These are phyloP conservation scores for Gnathonemus longibarbis DNA, from an alignment of 2,113 vertebrate genomes.

Conservation along the genomic window DNA sequence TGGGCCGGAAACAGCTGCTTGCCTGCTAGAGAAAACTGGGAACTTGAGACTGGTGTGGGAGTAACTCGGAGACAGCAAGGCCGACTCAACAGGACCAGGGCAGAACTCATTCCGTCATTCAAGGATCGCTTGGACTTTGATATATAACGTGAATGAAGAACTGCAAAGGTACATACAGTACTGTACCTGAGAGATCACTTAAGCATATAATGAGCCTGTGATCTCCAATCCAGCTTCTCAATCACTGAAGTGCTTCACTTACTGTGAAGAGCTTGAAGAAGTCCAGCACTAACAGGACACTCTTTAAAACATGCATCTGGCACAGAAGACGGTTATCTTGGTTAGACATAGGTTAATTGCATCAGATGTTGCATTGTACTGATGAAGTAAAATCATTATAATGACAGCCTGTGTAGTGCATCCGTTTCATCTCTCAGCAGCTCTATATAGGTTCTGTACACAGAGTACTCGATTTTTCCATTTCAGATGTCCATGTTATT, in stretches of 20 bases:
- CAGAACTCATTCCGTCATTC: slow-evolving; percentile 54
- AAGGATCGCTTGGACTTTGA: slow-evolving; percentile 60
- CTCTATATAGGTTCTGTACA: background rate
- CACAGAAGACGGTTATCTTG: background rate
- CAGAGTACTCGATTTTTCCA: background rate
- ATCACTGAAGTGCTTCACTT: background rate
- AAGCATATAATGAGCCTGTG: background rate
- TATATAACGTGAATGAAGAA: slow-evolving; percentile 23
- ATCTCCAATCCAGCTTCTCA: background rate
- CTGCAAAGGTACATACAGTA: background rate
- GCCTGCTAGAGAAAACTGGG: background rate
- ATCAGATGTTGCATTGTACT: background rate
- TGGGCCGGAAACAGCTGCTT: background rate
- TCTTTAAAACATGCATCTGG: background rate
- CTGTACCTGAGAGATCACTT: background rate
- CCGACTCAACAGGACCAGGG: slow-evolving; percentile 60
- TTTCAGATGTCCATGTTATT: background rate
- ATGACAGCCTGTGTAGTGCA: background rate
- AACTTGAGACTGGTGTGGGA: slow-evolving; percentile 15
- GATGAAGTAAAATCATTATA: background rate
- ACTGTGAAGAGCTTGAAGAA: background rate
- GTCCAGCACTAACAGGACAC: background rate
- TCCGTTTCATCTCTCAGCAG: background rate
- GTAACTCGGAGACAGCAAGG: slow-evolving; percentile 7
- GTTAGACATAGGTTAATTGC: background rate